phyloP scores from a whole-genome alignment of 1,140 invertebrate species.

The Cherax destructor region DNA sequence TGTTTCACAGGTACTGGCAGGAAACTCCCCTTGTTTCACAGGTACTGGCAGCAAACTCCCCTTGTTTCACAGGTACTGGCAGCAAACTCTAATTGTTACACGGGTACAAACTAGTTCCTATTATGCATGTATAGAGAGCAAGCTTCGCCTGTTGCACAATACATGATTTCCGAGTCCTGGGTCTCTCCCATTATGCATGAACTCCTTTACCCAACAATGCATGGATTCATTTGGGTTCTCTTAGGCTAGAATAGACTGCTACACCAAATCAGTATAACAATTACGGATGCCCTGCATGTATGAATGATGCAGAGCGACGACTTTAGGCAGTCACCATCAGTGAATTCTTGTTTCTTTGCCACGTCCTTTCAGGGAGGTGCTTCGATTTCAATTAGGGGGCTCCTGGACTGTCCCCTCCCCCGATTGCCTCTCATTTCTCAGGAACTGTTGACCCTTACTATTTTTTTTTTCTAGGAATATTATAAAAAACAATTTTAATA shows the following conservation, averaged over 20 bases:
- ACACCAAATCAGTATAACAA: not conserved
- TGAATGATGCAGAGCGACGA: not conserved
- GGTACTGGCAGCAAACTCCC: no score
- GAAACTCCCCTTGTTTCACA: no score
- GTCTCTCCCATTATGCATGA: not conserved
- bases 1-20: no score
- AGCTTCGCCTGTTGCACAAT: no score
- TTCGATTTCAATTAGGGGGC: not conserved
- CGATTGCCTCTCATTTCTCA: not conserved
- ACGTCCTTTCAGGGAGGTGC: not conserved
- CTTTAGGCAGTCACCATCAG: not conserved
- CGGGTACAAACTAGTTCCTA: no score
- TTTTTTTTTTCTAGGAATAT: not conserved
- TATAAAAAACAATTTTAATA: not conserved
- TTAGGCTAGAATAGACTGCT: not conserved
- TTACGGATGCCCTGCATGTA: not conserved
- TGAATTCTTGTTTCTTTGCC: not conserved
- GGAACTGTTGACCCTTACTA: not conserved
- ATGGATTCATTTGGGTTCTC: not conserved
- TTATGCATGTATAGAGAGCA: no score
- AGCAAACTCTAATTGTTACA: no score
- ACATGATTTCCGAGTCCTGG: no score
- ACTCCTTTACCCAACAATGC: not conserved
- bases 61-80: no score
- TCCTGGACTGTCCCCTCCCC: not conserved